These are phyloP conservation scores for Dynastes tityus DNA, from an alignment of 2,888 invertebrate genomes.

Conservation along the genomic window DNA sequence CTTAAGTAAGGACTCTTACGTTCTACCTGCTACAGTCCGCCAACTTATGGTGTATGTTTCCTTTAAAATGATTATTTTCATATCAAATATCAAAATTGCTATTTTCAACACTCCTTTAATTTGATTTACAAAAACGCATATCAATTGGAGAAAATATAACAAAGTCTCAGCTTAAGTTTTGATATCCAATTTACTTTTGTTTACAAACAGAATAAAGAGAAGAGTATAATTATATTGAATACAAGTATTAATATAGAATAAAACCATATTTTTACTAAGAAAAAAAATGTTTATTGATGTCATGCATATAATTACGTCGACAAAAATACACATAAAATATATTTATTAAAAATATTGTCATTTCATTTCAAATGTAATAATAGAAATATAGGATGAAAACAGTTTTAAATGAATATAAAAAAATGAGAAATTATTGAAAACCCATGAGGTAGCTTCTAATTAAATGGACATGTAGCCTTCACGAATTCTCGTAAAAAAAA, in stretches of 20 bases:
- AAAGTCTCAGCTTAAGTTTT: too few relatives aligned
- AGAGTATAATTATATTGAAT: too few relatives aligned
- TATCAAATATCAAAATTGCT: too few relatives aligned
- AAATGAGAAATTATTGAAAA: slow-evolving; percentile 48
- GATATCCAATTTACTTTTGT: too few relatives aligned
- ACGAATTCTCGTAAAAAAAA: slow-evolving; percentile 40
- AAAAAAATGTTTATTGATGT: slow-evolving; percentile 53
- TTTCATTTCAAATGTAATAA: slow-evolving; percentile 50
- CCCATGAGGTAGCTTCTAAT: slow-evolving; percentile 54
- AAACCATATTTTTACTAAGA: slow-evolving; percentile 36
- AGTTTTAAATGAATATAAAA: slow-evolving; percentile 42
- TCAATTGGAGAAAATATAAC: too few relatives aligned
- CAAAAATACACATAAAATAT: slow-evolving; percentile 52
- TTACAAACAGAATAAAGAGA: too few relatives aligned
- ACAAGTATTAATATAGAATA: not conserved
- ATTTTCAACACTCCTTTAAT: too few relatives aligned
- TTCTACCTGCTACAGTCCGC: too few relatives aligned
- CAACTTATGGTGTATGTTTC: too few relatives aligned
- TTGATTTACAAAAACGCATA: too few relatives aligned
- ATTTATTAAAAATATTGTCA: slow-evolving; percentile 54
- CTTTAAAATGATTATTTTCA: too few relatives aligned
- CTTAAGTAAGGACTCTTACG: too few relatives aligned
- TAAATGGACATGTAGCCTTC: slow-evolving; percentile 51
- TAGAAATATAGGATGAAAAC: slow-evolving; percentile 39
- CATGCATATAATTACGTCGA: slow-evolving; percentile 52